Evolutionary conservation across 2,888 invertebrate species (phyloP).

Genomic region (Chirona hameri): DNA sequence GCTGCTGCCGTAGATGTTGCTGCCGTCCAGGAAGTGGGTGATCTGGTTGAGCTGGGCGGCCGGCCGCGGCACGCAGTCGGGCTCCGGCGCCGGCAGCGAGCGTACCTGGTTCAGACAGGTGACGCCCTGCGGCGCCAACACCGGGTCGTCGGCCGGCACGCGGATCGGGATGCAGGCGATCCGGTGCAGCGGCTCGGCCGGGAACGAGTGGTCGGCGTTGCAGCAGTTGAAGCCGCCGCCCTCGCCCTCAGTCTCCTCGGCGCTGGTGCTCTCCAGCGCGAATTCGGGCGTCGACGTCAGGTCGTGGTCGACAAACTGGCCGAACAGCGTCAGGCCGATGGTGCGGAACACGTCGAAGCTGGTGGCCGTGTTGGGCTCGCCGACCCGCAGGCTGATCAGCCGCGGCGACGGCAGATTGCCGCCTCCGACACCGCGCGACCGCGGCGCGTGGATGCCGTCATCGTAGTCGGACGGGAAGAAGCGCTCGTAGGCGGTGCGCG

Average conservation of each 20-base stretch:
- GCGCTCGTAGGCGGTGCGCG: background rate
- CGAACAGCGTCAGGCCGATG: constrained; percentile 38
- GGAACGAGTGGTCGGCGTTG: background rate
- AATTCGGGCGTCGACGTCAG: constrained; percentile 34
- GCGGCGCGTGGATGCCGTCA: background rate
- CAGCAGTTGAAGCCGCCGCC: constrained; percentile 5
- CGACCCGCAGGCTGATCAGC: background rate
- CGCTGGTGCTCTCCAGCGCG: background rate
- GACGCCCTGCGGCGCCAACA: constrained; percentile 44
- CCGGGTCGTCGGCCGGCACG: constrained; percentile 59
- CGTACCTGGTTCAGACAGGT: constrained; percentile 70
- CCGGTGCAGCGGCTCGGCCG: background rate
- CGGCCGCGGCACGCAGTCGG: constrained; percentile 36
- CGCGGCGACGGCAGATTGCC: background rate
- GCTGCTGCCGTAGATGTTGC: constrained; percentile 68
- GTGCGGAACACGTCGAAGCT: constrained; percentile 28
- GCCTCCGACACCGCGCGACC: background rate
- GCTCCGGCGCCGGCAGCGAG: constrained; percentile 43
- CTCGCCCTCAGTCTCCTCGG: background rate
- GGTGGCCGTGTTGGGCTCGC: background rate
- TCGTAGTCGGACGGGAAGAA: background rate
- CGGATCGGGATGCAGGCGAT: constrained; percentile 66
- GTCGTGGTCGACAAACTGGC: constrained; percentile 40
- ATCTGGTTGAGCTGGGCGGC: background rate
- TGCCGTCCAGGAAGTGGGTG: constrained; percentile 57